phyloP scores from a whole-genome alignment of 2,797 vertebrate genomes.

The Meda fulgida region DNA sequence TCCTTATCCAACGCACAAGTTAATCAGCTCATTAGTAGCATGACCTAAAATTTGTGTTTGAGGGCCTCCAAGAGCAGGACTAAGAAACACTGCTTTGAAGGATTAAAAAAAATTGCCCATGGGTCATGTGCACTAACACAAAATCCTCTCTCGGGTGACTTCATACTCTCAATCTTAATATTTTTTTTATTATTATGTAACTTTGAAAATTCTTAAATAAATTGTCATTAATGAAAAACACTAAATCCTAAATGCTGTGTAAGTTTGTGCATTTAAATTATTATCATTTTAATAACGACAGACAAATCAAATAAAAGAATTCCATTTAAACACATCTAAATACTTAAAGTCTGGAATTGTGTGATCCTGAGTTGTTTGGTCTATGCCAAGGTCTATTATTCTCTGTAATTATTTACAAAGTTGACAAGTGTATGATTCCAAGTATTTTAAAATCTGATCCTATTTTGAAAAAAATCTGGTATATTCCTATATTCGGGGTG shows the following conservation, averaged over 20 bases:
- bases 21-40: slow-evolving; percentile 15
- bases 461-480: not conserved
- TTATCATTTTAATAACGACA: too few species aligned
- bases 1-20: not conserved
- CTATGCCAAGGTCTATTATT: not conserved
- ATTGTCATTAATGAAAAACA: not conserved
- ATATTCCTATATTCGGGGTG: not conserved
- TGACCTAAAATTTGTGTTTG: not conserved
- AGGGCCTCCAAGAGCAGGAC: not conserved
- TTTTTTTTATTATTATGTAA: not conserved
- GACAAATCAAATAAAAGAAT: not conserved
- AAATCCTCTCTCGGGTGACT: not conserved
- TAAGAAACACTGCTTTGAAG: slow-evolving; percentile 3
- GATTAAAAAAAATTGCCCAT: not conserved
- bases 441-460: not conserved
- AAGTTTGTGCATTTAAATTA: not conserved
- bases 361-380: not conserved
- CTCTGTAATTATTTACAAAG: not conserved
- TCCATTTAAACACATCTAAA: not conserved
- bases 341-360: not conserved
- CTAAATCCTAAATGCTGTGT: not conserved
- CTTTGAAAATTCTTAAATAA: not conserved
- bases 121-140: not conserved
- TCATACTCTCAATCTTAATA: not conserved
- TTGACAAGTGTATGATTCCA: not conserved